Percentiles rank a stretch among this genome's conserved stretches.
phyloP scores from a whole-genome alignment of 2,888 invertebrate genomes.

The Pristionchus mayeri region DNA sequence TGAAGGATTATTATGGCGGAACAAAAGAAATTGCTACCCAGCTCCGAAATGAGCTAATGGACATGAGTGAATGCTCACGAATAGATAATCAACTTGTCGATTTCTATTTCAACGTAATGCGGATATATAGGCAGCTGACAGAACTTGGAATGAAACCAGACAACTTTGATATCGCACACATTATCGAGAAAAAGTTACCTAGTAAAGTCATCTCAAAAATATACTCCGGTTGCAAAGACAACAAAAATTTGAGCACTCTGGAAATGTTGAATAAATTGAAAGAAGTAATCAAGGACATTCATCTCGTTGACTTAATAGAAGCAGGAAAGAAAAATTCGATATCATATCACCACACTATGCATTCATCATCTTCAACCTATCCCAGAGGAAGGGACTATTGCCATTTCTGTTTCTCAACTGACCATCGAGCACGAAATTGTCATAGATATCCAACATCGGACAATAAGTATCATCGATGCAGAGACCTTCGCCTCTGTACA shows the following conservation, averaged over 20 bases:
- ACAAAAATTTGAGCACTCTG: not conserved
- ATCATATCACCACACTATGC: not conserved
- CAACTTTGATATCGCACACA: not conserved
- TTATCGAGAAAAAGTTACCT: not conserved
- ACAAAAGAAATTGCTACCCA: not conserved
- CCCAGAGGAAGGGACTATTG: not conserved
- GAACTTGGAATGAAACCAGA: not conserved
- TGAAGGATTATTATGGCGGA: not conserved
- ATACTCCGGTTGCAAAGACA: not conserved
- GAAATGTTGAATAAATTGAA: not conserved
- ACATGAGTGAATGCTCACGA: not conserved
- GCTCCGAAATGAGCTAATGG: not conserved
- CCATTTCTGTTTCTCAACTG: not conserved
- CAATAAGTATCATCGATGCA: not conserved
- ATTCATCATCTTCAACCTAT: not conserved
- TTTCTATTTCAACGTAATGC: not conserved
- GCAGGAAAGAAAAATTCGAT: no score
- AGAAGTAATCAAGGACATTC: not conserved
- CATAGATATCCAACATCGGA: not conserved
- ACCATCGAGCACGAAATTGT: not conserved
- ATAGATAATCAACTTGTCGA: not conserved
- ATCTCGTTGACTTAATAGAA: not conserved
- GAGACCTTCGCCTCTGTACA: not conserved
- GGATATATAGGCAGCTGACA: not conserved
- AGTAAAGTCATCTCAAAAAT: not conserved